A percentile compares a stretch with the other conserved stretches of the same genome.
These are phyloP conservation scores for Eristalinus sepulchralis DNA, from an alignment of 2,888 invertebrate species.

Conservation along the genomic window DNA sequence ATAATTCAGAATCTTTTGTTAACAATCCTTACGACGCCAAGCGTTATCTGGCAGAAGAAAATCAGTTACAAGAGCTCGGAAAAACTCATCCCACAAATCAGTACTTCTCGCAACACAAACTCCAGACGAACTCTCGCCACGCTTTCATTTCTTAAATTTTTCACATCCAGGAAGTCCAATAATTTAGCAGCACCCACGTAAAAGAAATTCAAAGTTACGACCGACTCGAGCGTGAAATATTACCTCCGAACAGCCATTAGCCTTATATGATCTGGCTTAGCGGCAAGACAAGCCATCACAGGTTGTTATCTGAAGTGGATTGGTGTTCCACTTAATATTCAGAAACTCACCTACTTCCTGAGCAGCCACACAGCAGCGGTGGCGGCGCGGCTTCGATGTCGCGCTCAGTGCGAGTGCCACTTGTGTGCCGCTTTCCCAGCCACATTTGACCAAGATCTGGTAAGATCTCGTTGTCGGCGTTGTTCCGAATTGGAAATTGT, in stretches of 20 bases:
- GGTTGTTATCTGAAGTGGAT: conserved; percentile 10
- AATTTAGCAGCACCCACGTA: not conserved
- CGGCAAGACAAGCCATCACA: not conserved
- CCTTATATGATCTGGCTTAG: conserved; percentile 17
- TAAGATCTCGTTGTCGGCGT: conserved; percentile 6
- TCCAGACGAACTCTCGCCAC: too few relatives aligned
- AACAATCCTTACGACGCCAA: too few relatives aligned
- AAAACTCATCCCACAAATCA: too few relatives aligned
- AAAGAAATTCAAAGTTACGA: not conserved
- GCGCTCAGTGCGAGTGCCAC: conserved; percentile 18
- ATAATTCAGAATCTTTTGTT: too few relatives aligned
- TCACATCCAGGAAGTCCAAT: not conserved
- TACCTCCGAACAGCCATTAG: conserved; percentile 4
- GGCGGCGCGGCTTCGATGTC: conserved; percentile 12
- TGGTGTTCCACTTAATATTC: conserved; percentile 47
- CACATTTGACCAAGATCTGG: conserved; percentile 10
- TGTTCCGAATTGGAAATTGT: conserved; percentile 17
- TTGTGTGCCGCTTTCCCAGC: conserved; percentile 53
- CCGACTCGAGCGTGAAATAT: not conserved
- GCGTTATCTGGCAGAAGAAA: too few relatives aligned
- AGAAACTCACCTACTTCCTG: conserved; percentile 36
- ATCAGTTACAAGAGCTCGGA: too few relatives aligned
- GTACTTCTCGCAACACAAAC: too few relatives aligned
- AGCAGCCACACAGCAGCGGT: not conserved
- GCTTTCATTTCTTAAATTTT: too few relatives aligned